Conservation (phyloP, 2,113 vertebrate genomes). For the Cettia cetti region DNA sequence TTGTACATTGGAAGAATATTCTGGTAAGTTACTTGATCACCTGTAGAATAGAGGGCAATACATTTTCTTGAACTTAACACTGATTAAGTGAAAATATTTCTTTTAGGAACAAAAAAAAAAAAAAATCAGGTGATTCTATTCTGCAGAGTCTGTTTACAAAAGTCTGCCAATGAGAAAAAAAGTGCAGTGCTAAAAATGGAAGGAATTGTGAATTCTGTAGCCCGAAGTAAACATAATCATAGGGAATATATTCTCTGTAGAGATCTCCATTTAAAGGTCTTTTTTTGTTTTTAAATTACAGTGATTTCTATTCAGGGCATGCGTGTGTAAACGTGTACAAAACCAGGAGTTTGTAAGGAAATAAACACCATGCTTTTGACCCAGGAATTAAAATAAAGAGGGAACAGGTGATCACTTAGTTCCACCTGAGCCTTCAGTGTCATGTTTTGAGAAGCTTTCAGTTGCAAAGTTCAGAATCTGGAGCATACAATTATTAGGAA, state of each 20-base stretch:
- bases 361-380: neutral
- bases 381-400: neutral
- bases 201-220: neutral
- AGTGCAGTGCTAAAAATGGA: neutral
- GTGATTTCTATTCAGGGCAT: neutral
- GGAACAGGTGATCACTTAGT: neutral
- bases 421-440: neutral
- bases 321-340: neutral
- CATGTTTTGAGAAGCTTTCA: neutral
- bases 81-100: neutral
- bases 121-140: neutral
- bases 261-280: neutral
- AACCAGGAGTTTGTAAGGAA: neutral
- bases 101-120: neutral
- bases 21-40: neutral
- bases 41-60: neutral
- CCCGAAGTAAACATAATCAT: neutral
- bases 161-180: neutral
- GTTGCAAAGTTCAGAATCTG: neutral
- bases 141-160: neutral
- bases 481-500: slow-evolving; percentile 28
- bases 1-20: neutral
- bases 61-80: neutral
- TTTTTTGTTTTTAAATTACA: neutral
- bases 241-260: neutral